Evolutionary conservation across 2,797 vertebrate species (phyloP).

Genomic region (Ceyx erithaca): DNA sequence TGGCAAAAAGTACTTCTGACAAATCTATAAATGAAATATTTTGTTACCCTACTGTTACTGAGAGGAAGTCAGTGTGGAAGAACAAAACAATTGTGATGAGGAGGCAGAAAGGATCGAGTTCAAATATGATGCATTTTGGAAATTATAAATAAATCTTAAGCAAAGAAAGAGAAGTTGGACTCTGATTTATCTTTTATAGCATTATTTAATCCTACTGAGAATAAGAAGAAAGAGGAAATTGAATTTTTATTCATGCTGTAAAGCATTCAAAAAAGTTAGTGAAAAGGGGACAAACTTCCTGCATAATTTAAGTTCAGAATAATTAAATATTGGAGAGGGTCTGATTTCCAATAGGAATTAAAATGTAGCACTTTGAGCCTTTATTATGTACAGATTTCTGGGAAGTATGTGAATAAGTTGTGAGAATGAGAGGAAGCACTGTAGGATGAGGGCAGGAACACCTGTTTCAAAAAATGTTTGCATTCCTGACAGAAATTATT

Average conservation of each 20-base stretch:
- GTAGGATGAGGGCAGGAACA: neutral
- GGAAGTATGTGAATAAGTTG: neutral
- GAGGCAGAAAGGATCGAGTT: neutral
- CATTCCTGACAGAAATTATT: neutral
- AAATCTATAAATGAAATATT: neutral
- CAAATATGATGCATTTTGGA: neutral
- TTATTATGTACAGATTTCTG: neutral
- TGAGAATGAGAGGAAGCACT: neutral
- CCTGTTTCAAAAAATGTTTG: neutral
- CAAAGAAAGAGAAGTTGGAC: neutral
- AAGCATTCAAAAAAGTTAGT: constrained; percentile 9
- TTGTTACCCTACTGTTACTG: neutral
- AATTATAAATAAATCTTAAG: constrained; percentile 39
- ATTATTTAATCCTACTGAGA: constrained; percentile 24
- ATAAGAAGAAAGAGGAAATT: constrained; percentile 24
- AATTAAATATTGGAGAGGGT: constrained; percentile 1
- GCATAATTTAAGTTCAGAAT: constrained; percentile 4
- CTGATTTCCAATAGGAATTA: neutral
- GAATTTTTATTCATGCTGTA: constrained; percentile 35
- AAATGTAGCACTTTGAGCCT: neutral
- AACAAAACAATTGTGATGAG: neutral
- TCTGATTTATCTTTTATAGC: constrained; percentile 33
- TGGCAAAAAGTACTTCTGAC: neutral
- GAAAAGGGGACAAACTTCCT: neutral
- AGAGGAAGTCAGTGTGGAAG: neutral